Percentiles rank a stretch among this genome's conserved stretches.
Evolutionary conservation across 2,888 invertebrate genomes (phyloP).

Genomic region (Erpobdella octoculata): DNA sequence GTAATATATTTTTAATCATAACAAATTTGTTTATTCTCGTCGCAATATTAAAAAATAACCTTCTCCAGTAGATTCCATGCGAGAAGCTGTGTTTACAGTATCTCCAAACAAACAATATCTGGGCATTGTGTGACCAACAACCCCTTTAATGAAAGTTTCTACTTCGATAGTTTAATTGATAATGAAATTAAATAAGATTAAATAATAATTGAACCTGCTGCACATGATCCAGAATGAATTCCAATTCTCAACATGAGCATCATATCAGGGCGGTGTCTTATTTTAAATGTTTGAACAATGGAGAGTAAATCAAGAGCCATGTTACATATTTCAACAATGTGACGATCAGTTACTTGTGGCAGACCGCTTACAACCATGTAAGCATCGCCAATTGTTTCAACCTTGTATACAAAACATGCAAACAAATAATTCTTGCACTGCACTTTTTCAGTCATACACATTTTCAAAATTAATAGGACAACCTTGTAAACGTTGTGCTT

Average conservation of each 20-base stretch:
- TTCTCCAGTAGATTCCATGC: constrained; percentile 33
- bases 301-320: constrained; percentile 39
- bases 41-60: too few species aligned
- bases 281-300: constrained; percentile 34
- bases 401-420: too few species aligned
- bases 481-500: constrained; percentile 47
- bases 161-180: too few species aligned
- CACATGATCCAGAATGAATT: constrained; percentile 41
- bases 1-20: too few species aligned
- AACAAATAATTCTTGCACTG: too few species aligned
- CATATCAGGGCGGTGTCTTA: constrained; percentile 38
- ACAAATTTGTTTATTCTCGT: too few species aligned
- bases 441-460: too few species aligned
- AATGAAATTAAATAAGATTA: too few species aligned
- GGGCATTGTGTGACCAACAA: constrained; percentile 34
- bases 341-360: constrained; percentile 57
- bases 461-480: too few species aligned
- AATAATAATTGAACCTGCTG: neutral
- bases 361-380: constrained; percentile 38
- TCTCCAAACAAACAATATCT: constrained; percentile 34
- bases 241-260: constrained; percentile 38
- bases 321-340: constrained; percentile 38
- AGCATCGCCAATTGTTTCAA: constrained; percentile 38
- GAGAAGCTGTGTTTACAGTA: constrained; percentile 33
- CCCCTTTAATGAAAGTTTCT: too few species aligned